Evolutionary conservation across 2,888 invertebrate genomes (phyloP).

Genomic region (Hedychridium roseum): DNA sequence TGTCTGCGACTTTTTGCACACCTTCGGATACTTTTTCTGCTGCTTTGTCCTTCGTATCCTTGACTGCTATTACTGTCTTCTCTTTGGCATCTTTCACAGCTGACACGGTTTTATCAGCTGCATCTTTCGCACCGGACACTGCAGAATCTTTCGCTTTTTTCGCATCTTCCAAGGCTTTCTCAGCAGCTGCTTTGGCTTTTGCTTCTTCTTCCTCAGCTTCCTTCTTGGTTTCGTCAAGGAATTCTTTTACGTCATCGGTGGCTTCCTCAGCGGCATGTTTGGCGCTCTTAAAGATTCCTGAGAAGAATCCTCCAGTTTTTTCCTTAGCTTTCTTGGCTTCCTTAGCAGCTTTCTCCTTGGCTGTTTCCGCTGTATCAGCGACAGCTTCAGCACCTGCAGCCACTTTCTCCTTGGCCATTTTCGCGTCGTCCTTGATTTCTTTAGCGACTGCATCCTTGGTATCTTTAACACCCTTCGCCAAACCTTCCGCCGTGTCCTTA

Average conservation of each 20-base stretch:
- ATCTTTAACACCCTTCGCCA: no score
- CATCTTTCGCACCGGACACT: conserved; percentile 3
- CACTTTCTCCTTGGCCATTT: conserved; percentile 15
- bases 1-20: conserved; percentile 8
- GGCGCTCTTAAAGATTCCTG: conserved; percentile 37
- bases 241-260: conserved; percentile 34
- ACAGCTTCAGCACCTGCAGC: conserved; percentile 5
- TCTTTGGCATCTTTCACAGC: conserved; percentile 41
- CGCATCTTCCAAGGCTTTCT: conserved; percentile 22
- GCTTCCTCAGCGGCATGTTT: conserved; percentile 35
- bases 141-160: conserved; percentile 23
- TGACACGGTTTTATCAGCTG: conserved; percentile 51
- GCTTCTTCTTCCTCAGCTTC: conserved; percentile 23
- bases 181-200: conserved; percentile 44
- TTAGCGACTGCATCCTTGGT: no score
- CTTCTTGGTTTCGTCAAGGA: conserved; percentile 12
- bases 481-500: conserved; percentile 61
- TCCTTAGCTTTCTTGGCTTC: conserved; percentile 28
- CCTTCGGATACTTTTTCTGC: no score
- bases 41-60: conserved; percentile 17
- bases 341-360: conserved; percentile 17
- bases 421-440: conserved; percentile 53
- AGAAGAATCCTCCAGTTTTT: conserved; percentile 33
- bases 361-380: conserved; percentile 12
- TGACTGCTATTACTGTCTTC: conserved; percentile 8